Conservation (phyloP, 2,113 vertebrate species). For the Tringa solitaria region DNA sequence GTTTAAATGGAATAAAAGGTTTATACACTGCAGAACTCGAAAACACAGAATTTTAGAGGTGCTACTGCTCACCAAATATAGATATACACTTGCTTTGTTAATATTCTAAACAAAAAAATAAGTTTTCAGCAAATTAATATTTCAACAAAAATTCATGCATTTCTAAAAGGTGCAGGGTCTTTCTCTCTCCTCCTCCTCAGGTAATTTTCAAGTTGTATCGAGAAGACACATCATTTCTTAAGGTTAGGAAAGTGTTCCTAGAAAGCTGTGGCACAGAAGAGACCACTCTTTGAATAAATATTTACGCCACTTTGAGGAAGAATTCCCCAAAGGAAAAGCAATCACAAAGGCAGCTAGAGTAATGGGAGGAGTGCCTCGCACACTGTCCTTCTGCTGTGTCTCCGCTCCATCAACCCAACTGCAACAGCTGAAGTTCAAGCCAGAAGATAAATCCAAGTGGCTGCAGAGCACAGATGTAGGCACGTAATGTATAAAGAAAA, state of each 20-base stretch:
- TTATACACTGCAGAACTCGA: neutral
- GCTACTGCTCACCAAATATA: neutral
- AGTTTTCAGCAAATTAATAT: neutral
- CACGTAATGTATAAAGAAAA: neutral
- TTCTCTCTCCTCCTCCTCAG: fast-evolving
- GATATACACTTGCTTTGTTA: neutral
- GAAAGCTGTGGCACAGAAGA: neutral
- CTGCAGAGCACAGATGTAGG: neutral
- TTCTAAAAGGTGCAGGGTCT: neutral
- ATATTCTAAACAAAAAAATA: neutral
- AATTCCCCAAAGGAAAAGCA: neutral
- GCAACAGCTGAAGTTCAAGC: constrained; percentile 1
- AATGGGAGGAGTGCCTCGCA: neutral
- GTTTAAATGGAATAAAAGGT: neutral
- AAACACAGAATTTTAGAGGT: neutral
- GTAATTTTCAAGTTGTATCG: neutral
- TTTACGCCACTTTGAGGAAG: neutral
- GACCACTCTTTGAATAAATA: neutral
- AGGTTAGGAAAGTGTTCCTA: neutral
- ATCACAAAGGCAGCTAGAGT: neutral
- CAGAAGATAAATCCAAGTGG: constrained; percentile 28
- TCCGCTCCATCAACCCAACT: neutral
- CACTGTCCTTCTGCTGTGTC: neutral
- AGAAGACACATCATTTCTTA: neutral
- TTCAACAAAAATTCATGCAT: neutral